A percentile compares a stretch with the other conserved stretches of the same genome.
These are phyloP conservation scores for Helleia helle DNA, from an alignment of 2,888 invertebrate species.

Conservation along the genomic window DNA sequence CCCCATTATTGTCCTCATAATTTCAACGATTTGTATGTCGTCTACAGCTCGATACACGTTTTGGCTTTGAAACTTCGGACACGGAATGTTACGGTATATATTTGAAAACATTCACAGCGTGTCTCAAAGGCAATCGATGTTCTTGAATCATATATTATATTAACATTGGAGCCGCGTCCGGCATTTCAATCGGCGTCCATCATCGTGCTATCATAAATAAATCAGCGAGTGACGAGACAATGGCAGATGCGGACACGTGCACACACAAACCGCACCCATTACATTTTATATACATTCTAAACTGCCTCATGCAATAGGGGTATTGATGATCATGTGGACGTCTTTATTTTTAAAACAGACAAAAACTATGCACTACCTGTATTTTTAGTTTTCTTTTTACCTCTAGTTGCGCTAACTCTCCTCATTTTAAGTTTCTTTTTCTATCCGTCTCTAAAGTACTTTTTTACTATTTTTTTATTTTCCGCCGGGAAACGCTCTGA, in stretches of 20 bases:
- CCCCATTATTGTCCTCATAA: background rate
- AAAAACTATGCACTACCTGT: too few species aligned
- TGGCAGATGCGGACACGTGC: constrained; percentile 3
- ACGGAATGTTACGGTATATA: background rate
- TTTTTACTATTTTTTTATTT: too few species aligned
- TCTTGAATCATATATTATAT: constrained; percentile 6
- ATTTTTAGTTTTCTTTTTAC: too few species aligned
- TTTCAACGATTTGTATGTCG: background rate
- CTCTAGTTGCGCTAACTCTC: too few species aligned
- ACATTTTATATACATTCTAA: background rate
- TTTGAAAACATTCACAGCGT: background rate
- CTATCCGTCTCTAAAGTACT: too few species aligned
- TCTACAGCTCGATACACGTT: background rate
- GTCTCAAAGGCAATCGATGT: constrained; percentile 1
- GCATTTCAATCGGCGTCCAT: constrained; percentile 4
- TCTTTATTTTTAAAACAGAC: too few species aligned
- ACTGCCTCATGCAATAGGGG: background rate
- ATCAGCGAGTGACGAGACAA: constrained; percentile 1
- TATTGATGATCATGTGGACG: too few species aligned
- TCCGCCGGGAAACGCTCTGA: too few species aligned
- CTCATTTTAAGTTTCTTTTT: too few species aligned
- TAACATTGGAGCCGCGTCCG: constrained; percentile 1
- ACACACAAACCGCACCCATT: background rate
- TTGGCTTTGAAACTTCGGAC: background rate
- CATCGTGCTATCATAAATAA: constrained; percentile 7